Evolutionary conservation across 1,140 invertebrate species (phyloP).

Genomic region (Oscheius sp.): DNA sequence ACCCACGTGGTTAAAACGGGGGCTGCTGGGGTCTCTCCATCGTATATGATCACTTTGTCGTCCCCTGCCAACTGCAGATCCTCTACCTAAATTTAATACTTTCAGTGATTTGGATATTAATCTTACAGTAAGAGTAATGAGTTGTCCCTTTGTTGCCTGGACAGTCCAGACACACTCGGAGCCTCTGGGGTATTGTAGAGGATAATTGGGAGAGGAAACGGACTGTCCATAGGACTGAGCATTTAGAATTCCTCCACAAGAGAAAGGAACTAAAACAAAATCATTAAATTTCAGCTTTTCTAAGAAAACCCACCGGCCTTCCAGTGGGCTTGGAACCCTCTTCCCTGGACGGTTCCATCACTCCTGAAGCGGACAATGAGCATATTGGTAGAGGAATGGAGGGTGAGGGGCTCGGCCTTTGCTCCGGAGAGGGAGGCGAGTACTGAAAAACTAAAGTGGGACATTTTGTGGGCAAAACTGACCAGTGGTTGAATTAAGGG

Average conservation of each 20-base stretch:
- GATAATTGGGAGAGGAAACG: conserved; percentile 75
- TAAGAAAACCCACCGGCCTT: conserved; percentile 64
- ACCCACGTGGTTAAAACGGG: conserved; percentile 69
- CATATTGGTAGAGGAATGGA: conserved; percentile 90
- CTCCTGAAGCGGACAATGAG: conserved; percentile 96
- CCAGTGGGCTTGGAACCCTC: conserved; percentile 73
- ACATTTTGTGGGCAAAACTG: conserved; percentile 64
- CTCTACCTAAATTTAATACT: conserved; percentile 68
- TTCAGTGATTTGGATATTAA: not conserved
- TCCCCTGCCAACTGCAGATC: conserved; percentile 81
- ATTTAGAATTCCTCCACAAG: conserved; percentile 39
- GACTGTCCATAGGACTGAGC: conserved; percentile 47
- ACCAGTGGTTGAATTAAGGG: conserved; percentile 81
- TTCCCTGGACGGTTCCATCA: conserved; percentile 85
- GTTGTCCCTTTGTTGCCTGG: conserved; percentile 70
- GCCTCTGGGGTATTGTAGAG: conserved; percentile 84
- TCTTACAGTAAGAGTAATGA: conserved; percentile 53
- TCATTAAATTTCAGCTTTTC: conserved; percentile 15
- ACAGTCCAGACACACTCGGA: conserved; percentile 89
- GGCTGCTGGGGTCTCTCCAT: conserved; percentile 81
- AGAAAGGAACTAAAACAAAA: conserved; percentile 41
- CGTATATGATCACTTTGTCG: conserved; percentile 81
- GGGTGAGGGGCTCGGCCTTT: conserved; percentile 71
- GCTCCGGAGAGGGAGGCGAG: conserved; percentile 24
- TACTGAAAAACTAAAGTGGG: conserved; percentile 75